A percentile compares a stretch with the other conserved stretches of the same genome.
Conservation (phyloP, 2,113 vertebrate species). For the Phaethon lepturus region DNA sequence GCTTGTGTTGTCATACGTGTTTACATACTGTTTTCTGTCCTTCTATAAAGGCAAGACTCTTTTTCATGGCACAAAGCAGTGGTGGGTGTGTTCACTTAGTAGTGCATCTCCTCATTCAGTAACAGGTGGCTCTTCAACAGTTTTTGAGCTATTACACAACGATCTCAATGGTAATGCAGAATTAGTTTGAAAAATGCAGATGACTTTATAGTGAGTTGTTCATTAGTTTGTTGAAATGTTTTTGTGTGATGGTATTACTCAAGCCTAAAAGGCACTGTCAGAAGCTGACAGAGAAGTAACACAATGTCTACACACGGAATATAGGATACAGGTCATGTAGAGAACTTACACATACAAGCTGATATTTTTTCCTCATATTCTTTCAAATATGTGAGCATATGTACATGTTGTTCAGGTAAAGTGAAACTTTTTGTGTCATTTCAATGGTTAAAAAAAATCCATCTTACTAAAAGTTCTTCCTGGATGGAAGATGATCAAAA, state of each 20-base stretch:
- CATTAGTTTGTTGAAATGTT: not conserved
- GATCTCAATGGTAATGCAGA: not conserved
- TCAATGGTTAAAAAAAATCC: not conserved
- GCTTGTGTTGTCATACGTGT: not conserved
- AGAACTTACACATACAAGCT: not conserved
- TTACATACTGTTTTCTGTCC: not conserved
- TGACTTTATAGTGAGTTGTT: not conserved
- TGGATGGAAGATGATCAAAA: not conserved
- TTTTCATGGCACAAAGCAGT: fast-evolving
- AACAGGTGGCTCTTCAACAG: not conserved
- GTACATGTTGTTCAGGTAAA: not conserved
- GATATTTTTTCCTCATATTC: not conserved
- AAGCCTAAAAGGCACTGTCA: not conserved
- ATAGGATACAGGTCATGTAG: fast-evolving
- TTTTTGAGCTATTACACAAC: not conserved
- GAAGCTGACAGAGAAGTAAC: not conserved
- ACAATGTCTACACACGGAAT: not conserved
- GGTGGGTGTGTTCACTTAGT: not conserved
- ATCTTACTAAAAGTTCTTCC: not conserved
- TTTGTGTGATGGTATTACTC: not conserved
- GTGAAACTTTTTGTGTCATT: not conserved
- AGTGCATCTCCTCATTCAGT: not conserved
- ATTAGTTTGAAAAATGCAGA: not conserved
- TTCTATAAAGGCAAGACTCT: not conserved
- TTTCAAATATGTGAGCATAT: not conserved